Conservation (phyloP, 1,140 invertebrate genomes). For the Eciton burchellii region DNA sequence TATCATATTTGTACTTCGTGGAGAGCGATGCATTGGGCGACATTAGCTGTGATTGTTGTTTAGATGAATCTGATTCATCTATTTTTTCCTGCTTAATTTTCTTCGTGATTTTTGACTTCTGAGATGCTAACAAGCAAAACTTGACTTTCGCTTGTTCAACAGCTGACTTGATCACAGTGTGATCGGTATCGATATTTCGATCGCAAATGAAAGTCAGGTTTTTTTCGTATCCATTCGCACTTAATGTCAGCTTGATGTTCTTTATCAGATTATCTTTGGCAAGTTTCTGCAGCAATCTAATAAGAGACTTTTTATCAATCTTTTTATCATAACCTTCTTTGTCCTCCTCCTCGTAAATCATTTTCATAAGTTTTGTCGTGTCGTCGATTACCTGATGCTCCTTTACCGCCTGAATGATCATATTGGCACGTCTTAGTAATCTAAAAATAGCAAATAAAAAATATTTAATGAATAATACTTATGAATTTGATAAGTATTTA, state of each 20-base stretch:
- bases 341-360: constrained; percentile 86
- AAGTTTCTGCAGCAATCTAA: constrained; percentile 87
- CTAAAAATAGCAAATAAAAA: constrained; percentile 62
- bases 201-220: constrained; percentile 87
- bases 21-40: background rate
- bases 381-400: constrained; percentile 87
- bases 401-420: constrained; percentile 87
- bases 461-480: constrained; percentile 4
- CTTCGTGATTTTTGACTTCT: constrained; percentile 46
- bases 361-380: constrained; percentile 86
- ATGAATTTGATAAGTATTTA: constrained; percentile 11
- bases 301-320: constrained; percentile 88
- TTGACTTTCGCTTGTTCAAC: constrained; percentile 89
- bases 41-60: background rate
- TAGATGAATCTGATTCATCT: background rate
- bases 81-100: constrained; percentile 22
- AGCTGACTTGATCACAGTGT: constrained; percentile 86
- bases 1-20: constrained; percentile 1
- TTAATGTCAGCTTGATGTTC: constrained; percentile 87
- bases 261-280: constrained; percentile 87
- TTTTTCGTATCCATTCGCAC: constrained; percentile 83
- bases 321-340: constrained; percentile 86
- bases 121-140: constrained; percentile 82
- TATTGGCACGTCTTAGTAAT: constrained; percentile 86
- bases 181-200: constrained; percentile 85